These are phyloP conservation scores for Agonopterix alstromeriana DNA, from an alignment of 2,888 invertebrate genomes.

Conservation along the genomic window DNA sequence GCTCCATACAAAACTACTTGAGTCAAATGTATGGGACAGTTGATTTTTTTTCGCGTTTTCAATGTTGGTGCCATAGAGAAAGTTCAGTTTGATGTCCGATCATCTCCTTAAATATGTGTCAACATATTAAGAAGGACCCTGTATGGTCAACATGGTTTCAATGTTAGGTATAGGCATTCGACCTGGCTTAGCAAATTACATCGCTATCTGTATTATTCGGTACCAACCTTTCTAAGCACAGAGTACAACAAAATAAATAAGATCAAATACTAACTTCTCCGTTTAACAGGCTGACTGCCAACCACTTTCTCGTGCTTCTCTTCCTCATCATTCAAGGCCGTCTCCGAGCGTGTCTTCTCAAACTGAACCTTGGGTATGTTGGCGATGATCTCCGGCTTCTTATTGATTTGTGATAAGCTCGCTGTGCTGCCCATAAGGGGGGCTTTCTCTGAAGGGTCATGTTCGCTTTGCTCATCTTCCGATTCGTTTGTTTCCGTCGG, in stretches of 20 bases:
- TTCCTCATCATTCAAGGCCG: constrained; percentile 27
- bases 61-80: too few relatives aligned
- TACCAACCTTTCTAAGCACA: neutral
- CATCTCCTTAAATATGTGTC: too few relatives aligned
- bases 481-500: constrained; percentile 39
- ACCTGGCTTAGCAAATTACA: too few relatives aligned
- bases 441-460: constrained; percentile 62
- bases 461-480: constrained; percentile 58
- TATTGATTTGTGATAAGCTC: constrained; percentile 37
- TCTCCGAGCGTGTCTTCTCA: constrained; percentile 38
- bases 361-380: constrained; percentile 58
- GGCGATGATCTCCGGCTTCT: constrained; percentile 63
- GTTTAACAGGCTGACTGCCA: constrained; percentile 59
- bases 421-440: constrained; percentile 65
- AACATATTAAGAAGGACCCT: too few relatives aligned
- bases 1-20: too few relatives aligned
- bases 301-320: constrained; percentile 39
- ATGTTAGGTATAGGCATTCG: too few relatives aligned
- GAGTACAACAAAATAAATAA: neutral
- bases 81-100: too few relatives aligned
- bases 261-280: constrained; percentile 54
- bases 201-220: too few relatives aligned
- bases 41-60: too few relatives aligned
- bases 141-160: too few relatives aligned
- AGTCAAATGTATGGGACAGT: too few relatives aligned